Base-by-base conservation (phyloP, 2,113 vertebrate species). In the Malurus alboscapulatus region DNA sequence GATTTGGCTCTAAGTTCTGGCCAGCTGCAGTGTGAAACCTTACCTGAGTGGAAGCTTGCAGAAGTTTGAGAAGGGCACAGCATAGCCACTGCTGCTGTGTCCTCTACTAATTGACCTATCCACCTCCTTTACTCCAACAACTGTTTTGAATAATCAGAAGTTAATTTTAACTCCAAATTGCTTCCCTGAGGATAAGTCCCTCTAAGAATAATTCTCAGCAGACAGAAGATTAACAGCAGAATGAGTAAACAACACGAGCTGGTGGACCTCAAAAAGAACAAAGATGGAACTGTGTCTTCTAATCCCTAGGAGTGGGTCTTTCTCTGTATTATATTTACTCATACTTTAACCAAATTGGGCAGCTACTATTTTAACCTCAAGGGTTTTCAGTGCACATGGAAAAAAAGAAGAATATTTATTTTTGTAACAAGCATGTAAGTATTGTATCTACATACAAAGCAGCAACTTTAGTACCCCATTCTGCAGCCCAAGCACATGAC, bases 91-190 rank as follows among this genome's bases (percentile, higher is more conserved):
- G 10, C 55, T 90, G 38, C 42, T 94, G 17, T 75, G 38, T 92
- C 45, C 93, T 92, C 67, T 77, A 2, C 55, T 74, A 38, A 36
- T 40, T 55, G 86, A 68, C 57, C 76, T 81, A 68, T 18, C 34
- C 55, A 51, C 63, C 59, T 83, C 51, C 51, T 93, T 72, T 61
- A 73, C n/a, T 85, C 77, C 68, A 73, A 47, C 82, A 95, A 86
- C 77, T 93, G 68, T 90, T 93, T 66, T 81, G 63, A 88, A 48
- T 94, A 84, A 86, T 66, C 67, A 87, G 48, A 94, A 92, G 74
- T 92, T 92, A 94, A 95, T 81, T 75, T 95, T 95, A 93, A 86
- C 67, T 88, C 63, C 19, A 32, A 36, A 62, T 88, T 93, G 78
- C 83, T 94, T 90, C 36, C 50, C 63, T 63, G 45, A 53, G 47